Percentiles rank a stretch among this genome's conserved stretches.
phyloP scores from a whole-genome alignment of 2,113 vertebrate species.

The Syrrhaptes paradoxus region DNA sequence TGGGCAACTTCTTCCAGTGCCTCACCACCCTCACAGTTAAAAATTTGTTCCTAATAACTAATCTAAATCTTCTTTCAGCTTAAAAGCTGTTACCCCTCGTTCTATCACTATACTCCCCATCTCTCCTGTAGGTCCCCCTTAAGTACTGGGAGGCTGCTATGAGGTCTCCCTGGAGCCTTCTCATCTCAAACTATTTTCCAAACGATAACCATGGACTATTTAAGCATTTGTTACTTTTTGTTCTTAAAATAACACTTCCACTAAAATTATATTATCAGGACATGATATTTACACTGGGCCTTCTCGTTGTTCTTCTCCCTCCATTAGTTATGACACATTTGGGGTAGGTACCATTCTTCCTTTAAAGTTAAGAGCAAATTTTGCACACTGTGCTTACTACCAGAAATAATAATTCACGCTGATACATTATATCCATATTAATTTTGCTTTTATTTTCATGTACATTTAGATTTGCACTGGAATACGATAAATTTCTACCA shows the following conservation, averaged over 20 bases:
- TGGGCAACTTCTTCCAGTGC: no score
- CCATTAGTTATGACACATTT: neutral
- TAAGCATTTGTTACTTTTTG: neutral
- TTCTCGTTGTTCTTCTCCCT: neutral
- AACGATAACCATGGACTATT: neutral
- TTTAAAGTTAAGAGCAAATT: neutral
- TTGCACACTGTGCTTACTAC: neutral
- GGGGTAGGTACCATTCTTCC: neutral
- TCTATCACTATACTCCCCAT: no score
- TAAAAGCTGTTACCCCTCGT: no score
- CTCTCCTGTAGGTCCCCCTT: no score
- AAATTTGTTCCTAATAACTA: no score
- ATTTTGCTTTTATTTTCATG: neutral
- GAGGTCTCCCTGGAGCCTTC: no score
- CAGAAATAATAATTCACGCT: neutral
- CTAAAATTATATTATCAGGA: neutral
- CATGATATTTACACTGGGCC: neutral
- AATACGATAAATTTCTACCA: neutral
- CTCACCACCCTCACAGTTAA: no score
- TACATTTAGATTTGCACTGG: neutral
- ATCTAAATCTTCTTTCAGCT: no score
- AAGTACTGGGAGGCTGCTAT: no score
- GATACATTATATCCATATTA: neutral
- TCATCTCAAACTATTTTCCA: neutral
- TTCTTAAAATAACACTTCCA: neutral